A percentile compares a stretch with the other conserved stretches of the same genome.
phyloP scores from a whole-genome alignment of 2,888 invertebrate species.

The Caradrina kadenii region DNA sequence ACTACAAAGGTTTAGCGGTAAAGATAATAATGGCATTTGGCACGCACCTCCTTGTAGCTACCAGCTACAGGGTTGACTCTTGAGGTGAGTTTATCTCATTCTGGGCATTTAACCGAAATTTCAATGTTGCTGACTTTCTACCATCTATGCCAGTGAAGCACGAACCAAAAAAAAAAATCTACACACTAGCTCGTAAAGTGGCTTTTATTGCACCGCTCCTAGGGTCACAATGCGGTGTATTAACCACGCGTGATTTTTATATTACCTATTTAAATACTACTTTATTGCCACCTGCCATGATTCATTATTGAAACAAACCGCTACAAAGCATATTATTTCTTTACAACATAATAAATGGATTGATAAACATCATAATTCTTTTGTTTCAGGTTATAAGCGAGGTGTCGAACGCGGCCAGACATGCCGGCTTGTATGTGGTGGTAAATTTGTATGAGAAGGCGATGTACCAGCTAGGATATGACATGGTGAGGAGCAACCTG shows the following conservation, averaged over 20 bases:
- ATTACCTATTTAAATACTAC: no score
- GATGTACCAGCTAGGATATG: constrained; percentile 68
- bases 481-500: constrained; percentile 74
- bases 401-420: constrained; percentile 74
- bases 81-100: no score
- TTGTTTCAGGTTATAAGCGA: constrained; percentile 72
- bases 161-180: no score
- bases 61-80: no score
- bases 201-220: no score
- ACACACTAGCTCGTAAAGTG: no score
- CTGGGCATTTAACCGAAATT: background rate
- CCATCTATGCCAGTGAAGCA: no score
- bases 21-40: constrained; percentile 1
- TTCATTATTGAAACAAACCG: background rate
- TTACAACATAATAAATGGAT: background rate
- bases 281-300: no score
- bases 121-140: no score
- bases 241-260: no score
- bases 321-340: background rate
- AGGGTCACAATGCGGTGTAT: no score
- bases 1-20: background rate
- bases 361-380: constrained; percentile 5
- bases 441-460: constrained; percentile 74
- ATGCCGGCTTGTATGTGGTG: constrained; percentile 74
- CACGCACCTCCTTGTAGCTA: background rate